Percentiles rank a stretch among this genome's conserved stretches.
phyloP scores from a whole-genome alignment of 2,797 vertebrate genomes.

The Okamejei kenojei region DNA sequence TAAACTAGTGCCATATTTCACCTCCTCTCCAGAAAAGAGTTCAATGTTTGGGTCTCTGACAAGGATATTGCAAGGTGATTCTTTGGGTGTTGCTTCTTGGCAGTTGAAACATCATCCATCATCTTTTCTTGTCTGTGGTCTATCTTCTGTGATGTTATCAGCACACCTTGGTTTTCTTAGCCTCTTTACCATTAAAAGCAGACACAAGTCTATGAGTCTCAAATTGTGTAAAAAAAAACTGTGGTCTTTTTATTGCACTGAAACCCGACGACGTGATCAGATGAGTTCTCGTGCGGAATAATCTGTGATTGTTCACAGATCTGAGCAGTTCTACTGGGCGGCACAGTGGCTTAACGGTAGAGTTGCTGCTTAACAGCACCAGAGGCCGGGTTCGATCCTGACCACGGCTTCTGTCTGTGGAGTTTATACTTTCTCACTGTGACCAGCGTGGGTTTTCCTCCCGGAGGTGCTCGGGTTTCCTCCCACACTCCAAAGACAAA shows the following conservation, averaged over 20 bases:
- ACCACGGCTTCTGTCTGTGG: too few species aligned
- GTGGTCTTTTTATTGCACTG: not conserved
- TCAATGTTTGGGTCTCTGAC: not conserved
- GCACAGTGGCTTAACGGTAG: too few species aligned
- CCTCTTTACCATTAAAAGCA: not conserved
- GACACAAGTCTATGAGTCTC: constrained; percentile 14
- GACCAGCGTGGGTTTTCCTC: too few species aligned
- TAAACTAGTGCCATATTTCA: not conserved
- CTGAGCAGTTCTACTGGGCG: not conserved
- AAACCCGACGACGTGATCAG: not conserved
- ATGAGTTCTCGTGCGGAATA: constrained; percentile 22
- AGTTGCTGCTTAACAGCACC: not conserved
- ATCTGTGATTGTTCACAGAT: constrained; percentile 4
- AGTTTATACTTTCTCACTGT: too few species aligned
- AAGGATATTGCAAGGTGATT: constrained; percentile 30
- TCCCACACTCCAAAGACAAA: too few species aligned
- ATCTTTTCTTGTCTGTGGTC: constrained; percentile 27
- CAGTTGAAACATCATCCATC: constrained; percentile 13
- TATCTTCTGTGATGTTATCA: not conserved
- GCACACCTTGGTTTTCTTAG: constrained; percentile 11
- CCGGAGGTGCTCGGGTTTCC: too few species aligned
- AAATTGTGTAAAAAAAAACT: not conserved
- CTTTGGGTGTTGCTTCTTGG: constrained; percentile 16
- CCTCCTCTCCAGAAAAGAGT: not conserved
- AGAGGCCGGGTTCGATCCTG: too few species aligned